A percentile compares a stretch with the other conserved stretches of the same genome.
Conservation (phyloP, 2,888 invertebrate species). For the Zygogramma bicolorata region DNA sequence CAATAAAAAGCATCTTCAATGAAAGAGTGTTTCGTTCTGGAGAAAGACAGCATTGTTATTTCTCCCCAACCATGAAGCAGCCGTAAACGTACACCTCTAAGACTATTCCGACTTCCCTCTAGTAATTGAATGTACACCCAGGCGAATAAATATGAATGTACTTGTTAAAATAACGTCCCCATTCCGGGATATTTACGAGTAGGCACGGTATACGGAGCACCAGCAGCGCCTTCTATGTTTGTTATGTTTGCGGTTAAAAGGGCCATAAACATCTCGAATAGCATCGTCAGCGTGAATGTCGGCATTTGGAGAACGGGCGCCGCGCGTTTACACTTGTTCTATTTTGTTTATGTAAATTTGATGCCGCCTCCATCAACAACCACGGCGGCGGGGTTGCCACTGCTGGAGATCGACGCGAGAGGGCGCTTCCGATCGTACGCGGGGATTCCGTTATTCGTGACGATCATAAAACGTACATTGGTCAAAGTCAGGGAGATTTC, state of each 20-base stretch:
- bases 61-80: too few species aligned
- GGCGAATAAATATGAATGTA: slow-evolving; percentile 14
- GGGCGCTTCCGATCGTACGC: neutral
- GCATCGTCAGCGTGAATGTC: slow-evolving; percentile 50
- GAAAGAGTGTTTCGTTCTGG: too few species aligned
- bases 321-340: slow-evolving; percentile 56
- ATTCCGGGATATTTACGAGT: slow-evolving; percentile 14
- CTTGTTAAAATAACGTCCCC: slow-evolving; percentile 20
- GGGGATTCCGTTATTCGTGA: neutral
- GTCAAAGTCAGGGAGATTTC: too few species aligned
- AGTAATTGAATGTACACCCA: neutral
- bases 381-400: slow-evolving; percentile 14
- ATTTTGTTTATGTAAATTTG: slow-evolving; percentile 57
- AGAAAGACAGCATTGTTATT: too few species aligned
- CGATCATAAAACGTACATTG: too few species aligned
- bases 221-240: slow-evolving; percentile 33
- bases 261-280: slow-evolving; percentile 53
- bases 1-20: too few species aligned
- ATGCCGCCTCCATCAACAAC: slow-evolving; percentile 26
- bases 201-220: too few species aligned
- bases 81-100: too few species aligned
- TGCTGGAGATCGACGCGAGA: neutral
- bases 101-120: neutral
- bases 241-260: slow-evolving; percentile 50
- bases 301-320: slow-evolving; percentile 47